Evolutionary conservation across 1,140 invertebrate species (phyloP), one percentile per base, ranked within the genome.

Genomic region (Oreohelix idahoensis): DNA sequence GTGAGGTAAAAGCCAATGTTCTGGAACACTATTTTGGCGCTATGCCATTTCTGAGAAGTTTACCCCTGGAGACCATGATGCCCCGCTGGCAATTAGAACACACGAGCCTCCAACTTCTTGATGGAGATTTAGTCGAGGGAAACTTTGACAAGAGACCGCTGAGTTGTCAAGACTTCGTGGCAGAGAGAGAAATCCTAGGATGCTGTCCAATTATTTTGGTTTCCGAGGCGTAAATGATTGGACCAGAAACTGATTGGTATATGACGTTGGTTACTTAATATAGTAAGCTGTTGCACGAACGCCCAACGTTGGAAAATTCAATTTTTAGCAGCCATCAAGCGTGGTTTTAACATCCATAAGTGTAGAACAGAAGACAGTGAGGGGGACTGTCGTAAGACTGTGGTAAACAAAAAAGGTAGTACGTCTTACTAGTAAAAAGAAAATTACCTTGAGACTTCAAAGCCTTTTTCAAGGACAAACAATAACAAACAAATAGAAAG

Each of bases 201-300:
- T n/a, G 10, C 53, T 58, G 23, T 58, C 53, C 53, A 58, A 58
- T 58, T 58, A 58, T 58, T 58, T 58, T 58, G 53, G 53, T 58
- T 58, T 58, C 53, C 26, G 26, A 20, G 53, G 53, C 53, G 10
- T 58, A 23, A 58, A 58, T 10, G 53, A 58, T 58, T 58, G 53
- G 10, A 58, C 53, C 8, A 4, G 10, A 58, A 10, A 58, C 20
- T 58, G 53, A 58, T 58, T 58, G 23, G 53, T 58, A 49, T 11
- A 23, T 23, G 53, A 58, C 23, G 53, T 58, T 58, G 53, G 53
- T 58, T 58, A 58, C 53, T 58, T 58, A 58, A 23, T 58, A 58
- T n/a, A n/a, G n/a, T n/a, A n/a, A n/a, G n/a, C n/a, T n/a, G n/a
- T n/a, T n/a, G n/a, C n/a, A n/a, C n/a, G n/a, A n/a, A n/a, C n/a